Evolutionary conservation across 2,797 vertebrate genomes (phyloP), one percentile per base, ranked within the genome.

Genomic region (Pangasius mekongensis): DNA sequence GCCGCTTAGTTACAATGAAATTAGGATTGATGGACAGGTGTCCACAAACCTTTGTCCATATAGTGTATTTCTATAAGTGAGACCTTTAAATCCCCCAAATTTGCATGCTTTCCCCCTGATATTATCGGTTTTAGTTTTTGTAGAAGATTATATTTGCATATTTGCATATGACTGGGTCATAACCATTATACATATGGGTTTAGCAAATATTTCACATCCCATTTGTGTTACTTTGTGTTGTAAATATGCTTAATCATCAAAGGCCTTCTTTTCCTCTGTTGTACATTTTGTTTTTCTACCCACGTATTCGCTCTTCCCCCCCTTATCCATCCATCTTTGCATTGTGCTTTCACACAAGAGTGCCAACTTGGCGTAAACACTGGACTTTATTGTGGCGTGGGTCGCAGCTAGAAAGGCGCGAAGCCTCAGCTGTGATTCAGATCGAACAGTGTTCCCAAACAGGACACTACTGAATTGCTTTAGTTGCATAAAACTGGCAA

Each of bases 391-490:
- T 94, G 92, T 92, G 89, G 78, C 84, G n/a, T 87, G 62, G 89
- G 91, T 94, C 91, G 85, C 71, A 89, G 89, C 92, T 89, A 92
- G 91, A 81, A 89, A 90, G 47, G 86, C 78, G 83, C 94, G 91
- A 94, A 94, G 89, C 86, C 62, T 85, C 89, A 87, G 92, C 91
- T 94, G 93, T 95, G 86, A 74, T 82, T 54, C 58, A 89, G 85
- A 88, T 85, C 76, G 91, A 90, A 60, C 69, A 92, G 88, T 60
- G 87, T 86, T 58, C 58, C 86, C 60, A 91, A 92, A 90, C 87
- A 90, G n/a, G 71, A 47, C 43, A 73, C 24, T 87, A 78, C 84
- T 90, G 71, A 90, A 86, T 87, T 49, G 20, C 80, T 69, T 54
- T 20, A n/a, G 78, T 47, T 83, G 84, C n/a, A 20, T 80, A 90